Conservation (phyloP, 2,113 vertebrate genomes). For the Pleuronectes platessa region DNA sequence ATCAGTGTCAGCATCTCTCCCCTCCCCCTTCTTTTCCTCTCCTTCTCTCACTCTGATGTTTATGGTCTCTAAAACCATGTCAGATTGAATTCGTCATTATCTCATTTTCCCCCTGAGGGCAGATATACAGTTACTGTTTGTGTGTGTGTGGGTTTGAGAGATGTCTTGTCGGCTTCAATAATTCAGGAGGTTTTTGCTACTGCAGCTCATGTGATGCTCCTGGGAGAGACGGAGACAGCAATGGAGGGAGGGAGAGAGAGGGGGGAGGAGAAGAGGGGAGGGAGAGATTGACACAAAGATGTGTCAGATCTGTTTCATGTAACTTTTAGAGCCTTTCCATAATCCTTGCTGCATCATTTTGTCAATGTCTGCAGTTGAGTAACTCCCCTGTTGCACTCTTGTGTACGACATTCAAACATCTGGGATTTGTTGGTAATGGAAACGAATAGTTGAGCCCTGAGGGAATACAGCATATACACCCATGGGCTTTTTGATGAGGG, state of each 20-base stretch:
- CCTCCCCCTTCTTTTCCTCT: conserved; percentile 1
- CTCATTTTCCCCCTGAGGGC: conserved; percentile 59
- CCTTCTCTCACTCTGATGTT: conserved; percentile 56
- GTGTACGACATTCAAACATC: conserved; percentile 46
- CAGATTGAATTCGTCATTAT: conserved; percentile 78
- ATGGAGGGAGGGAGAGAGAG: background rate
- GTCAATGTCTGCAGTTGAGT: conserved; percentile 28
- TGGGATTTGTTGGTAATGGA: conserved; percentile 36
- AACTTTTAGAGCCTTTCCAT: conserved; percentile 46
- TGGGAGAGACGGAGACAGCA: conserved; percentile 21
- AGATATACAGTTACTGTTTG: conserved; percentile 62
- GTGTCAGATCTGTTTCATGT: conserved; percentile 42
- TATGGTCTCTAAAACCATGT: conserved; percentile 73
- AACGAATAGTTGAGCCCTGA: conserved; percentile 15
- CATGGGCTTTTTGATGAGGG: background rate
- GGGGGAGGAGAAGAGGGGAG: background rate
- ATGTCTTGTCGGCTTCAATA: conserved; percentile 77
- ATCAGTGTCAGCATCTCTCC: conserved; percentile 50
- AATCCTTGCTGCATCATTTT: conserved; percentile 47
- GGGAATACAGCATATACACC: conserved; percentile 34
- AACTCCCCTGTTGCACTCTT: conserved; percentile 18
- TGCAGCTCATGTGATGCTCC: conserved; percentile 57
- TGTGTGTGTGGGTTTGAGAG: conserved; percentile 55
- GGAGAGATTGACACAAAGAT: conserved; percentile 33
- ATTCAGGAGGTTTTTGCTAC: conserved; percentile 73